phyloP scores from a whole-genome alignment of 2,888 invertebrate genomes.

The Pollenia angustigena region DNA sequence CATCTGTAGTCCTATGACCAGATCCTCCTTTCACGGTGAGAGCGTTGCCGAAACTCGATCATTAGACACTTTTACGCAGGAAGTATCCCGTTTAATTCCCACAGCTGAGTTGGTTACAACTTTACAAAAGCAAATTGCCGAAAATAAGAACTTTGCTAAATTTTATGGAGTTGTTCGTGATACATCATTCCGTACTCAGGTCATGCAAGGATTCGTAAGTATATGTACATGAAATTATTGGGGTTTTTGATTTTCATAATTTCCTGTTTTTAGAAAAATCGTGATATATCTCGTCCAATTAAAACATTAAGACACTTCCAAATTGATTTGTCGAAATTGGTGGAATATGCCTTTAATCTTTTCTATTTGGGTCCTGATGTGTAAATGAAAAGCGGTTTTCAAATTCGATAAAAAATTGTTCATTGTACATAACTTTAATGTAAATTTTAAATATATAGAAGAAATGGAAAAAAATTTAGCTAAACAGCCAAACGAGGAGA shows the following conservation, averaged over 20 bases:
- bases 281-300: conserved; percentile 12
- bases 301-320: conserved; percentile 36
- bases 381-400: background rate
- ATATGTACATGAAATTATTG: background rate
- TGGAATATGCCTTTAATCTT: conserved; percentile 22
- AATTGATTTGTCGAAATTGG: conserved; percentile 44
- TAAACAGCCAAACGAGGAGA: too few relatives aligned
- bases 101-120: background rate
- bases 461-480: background rate
- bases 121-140: background rate
- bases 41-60: background rate
- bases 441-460: too few relatives aligned
- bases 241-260: background rate
- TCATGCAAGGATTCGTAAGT: conserved; percentile 46
- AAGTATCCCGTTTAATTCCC: conserved; percentile 28
- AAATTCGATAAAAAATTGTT: too few relatives aligned
- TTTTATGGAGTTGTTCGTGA: conserved; percentile 44
- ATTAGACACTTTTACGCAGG: conserved; percentile 13
- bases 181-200: conserved; percentile 4
- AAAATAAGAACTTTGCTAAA: conserved; percentile 30
- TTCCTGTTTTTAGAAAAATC: conserved; percentile 6
- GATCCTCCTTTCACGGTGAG: background rate
- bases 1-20: too few relatives aligned
- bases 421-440: background rate
- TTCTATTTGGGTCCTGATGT: conserved; percentile 35